Base-by-base conservation (phyloP, 2,113 vertebrate genomes). In the Apeltes quadracus region DNA sequence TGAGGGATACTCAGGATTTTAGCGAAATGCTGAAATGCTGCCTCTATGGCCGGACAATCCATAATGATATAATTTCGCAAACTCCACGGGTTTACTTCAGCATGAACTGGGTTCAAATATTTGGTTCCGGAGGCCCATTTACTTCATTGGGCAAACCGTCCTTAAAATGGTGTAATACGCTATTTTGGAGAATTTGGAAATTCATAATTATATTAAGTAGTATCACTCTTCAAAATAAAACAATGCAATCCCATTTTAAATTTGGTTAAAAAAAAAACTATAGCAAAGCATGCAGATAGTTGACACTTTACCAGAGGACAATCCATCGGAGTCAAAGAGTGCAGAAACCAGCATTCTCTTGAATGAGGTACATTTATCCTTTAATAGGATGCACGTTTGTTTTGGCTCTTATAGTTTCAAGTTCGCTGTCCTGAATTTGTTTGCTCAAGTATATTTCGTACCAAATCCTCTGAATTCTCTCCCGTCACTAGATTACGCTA, bases 1-100 rank as follows among this genome's bases (percentile, higher is more conserved):
- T 27, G 50, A 27, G 51, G 10, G 55, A 54, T 29, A 46, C 12
- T 61, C 46, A 61, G 22, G 61, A 51, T 61, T 53, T 72, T 65
- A 32, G 18, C 2, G 3, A 32, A 71, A 53, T 44, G 14, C n/a
- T 39, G 22, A 61, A 66, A 72, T 44, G 54, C 51, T 70, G 34
- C 67, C 36, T 14, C 10, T 39, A 29, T 39, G 27, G 46, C 8
- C 34, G 23, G 34, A 70, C 20, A 65, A 39, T 71, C 27, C 12
- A 59, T 23, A 46, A 38, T 57, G 4, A 11, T 8, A 51, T 25
- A 2, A 41, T 36, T 12, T 43, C 34, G 50, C 53, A 59, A 34
- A 65, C 3, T 15, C 22, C 12, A 12, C 50, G 38, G 4, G 23
- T 41, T 65, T 44, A 23, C 43, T 18, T 57, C 25, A 51, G n/a